A percentile compares a stretch with the other conserved stretches of the same genome.
phyloP scores from a whole-genome alignment of 2,113 vertebrate genomes.

The Apus apus region DNA sequence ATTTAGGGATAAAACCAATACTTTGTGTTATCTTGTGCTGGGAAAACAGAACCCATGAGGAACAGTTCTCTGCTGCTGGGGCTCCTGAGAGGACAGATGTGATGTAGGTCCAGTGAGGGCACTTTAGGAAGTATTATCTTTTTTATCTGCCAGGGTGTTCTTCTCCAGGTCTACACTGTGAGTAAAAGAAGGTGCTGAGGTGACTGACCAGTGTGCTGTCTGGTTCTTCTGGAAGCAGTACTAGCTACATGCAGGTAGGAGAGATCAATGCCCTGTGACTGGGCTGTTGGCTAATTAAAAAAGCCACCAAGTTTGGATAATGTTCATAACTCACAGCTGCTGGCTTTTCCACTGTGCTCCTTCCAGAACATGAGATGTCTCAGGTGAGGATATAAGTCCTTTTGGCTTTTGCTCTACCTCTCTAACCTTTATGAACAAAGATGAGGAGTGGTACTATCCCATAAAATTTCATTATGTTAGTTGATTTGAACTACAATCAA shows the following conservation, averaged over 20 bases:
- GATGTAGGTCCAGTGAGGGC: not conserved
- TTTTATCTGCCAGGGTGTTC: not conserved
- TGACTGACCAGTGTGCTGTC: not conserved
- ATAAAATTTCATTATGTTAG: not conserved
- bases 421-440: not conserved
- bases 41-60: not conserved
- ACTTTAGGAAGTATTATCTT: not conserved
- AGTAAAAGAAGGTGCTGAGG: not conserved
- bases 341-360: not conserved
- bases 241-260: not conserved
- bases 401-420: not conserved
- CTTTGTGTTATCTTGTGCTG: not conserved
- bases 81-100: not conserved
- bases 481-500: not conserved
- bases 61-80: not conserved
- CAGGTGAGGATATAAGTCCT: not conserved
- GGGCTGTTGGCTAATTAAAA: not conserved
- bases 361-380: not conserved
- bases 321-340: not conserved
- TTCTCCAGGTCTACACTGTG: not conserved
- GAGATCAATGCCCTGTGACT: not conserved
- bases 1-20: not conserved
- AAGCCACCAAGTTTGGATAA: not conserved
- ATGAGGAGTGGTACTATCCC: not conserved
- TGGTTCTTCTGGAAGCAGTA: not conserved